These are phyloP conservation scores for Meriones unguiculatus DNA, from an alignment of 2,113 vertebrate species.

Conservation along the genomic window DNA sequence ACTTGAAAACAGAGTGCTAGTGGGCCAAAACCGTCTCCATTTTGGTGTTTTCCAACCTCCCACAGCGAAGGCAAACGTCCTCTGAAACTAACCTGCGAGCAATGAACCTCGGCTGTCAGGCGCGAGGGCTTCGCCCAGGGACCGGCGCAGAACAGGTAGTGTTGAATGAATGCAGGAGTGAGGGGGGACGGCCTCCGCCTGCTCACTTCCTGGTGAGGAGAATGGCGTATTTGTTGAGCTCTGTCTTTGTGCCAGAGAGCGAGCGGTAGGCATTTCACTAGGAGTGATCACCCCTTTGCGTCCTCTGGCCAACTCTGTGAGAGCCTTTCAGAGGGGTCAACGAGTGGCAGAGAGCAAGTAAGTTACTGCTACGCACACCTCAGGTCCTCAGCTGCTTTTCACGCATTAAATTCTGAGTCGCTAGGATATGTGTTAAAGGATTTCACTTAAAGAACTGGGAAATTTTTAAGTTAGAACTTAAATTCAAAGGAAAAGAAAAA, in stretches of 20 bases:
- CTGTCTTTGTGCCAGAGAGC: not conserved
- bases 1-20: not conserved
- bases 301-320: not conserved
- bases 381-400: not conserved
- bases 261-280: not conserved
- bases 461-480: slow-evolving; percentile 35
- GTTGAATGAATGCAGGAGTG: not conserved
- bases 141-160: not conserved
- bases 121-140: not conserved
- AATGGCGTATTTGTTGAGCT: not conserved
- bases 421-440: not conserved
- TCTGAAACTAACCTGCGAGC: not conserved
- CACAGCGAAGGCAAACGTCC: not conserved
- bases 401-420: not conserved
- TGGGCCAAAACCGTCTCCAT: not conserved
- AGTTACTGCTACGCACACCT: not conserved
- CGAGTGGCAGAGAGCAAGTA: too few species aligned
- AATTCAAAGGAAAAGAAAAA: not conserved
- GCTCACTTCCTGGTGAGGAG: not conserved
- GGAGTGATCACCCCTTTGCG: not conserved
- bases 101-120: not conserved
- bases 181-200: not conserved
- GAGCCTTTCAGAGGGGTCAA: not conserved
- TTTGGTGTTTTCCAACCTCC: not conserved
- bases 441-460: not conserved